A percentile compares a stretch with the other conserved stretches of the same genome.
Evolutionary conservation across 2,797 vertebrate genomes (phyloP).

Genomic region (Parambassis ranga): DNA sequence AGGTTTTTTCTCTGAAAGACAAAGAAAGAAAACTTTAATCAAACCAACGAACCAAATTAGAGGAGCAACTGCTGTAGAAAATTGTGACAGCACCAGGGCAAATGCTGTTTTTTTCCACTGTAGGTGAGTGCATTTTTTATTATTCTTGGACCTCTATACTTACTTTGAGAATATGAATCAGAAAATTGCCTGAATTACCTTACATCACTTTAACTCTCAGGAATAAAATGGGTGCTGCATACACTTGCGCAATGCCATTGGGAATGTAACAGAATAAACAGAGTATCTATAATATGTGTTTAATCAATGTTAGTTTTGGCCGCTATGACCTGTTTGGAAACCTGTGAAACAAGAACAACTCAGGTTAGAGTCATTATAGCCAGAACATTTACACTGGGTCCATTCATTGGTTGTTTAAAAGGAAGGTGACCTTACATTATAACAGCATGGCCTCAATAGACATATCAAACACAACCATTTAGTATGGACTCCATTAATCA

Average conservation of each 20-base stretch:
- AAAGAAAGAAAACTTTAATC: slow-evolving; percentile 41
- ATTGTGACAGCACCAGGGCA: neutral
- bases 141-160: slow-evolving; percentile 1
- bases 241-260: no score
- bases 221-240: neutral
- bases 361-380: slow-evolving; percentile 2
- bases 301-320: neutral
- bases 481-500: slow-evolving; percentile 54
- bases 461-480: slow-evolving; percentile 38
- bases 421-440: slow-evolving; percentile 21
- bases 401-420: slow-evolving; percentile 36
- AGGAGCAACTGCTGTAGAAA: neutral
- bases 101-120: slow-evolving; percentile 33
- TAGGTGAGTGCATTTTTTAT: slow-evolving; percentile 33
- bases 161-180: no score
- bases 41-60: slow-evolving; percentile 11
- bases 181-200: no score
- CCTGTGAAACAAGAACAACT: neutral
- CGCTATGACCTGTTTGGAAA: neutral
- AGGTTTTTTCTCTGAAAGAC: slow-evolving; percentile 88
- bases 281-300: neutral
- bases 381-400: slow-evolving; percentile 22
- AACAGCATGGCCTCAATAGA: neutral
- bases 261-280: no score
- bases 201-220: neutral